Evolutionary conservation across 2,888 invertebrate genomes (phyloP).

Genomic region (Calameuta idolon): DNA sequence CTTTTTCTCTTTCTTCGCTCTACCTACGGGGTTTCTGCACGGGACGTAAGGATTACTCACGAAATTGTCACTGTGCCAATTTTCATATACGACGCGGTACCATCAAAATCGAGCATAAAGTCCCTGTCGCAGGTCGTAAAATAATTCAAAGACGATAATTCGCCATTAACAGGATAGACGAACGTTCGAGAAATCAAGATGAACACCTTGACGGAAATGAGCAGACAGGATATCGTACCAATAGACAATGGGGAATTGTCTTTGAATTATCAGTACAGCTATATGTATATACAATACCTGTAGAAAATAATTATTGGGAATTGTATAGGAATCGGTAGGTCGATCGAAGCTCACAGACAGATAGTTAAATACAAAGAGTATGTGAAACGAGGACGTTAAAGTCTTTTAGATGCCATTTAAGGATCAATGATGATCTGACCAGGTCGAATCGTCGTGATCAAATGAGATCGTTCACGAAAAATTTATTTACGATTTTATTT

Average conservation of each 20-base stretch:
- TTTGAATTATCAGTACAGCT: background rate
- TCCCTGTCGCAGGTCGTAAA: constrained; percentile 28
- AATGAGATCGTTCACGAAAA: background rate
- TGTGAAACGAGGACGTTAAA: background rate
- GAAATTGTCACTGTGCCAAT: constrained; percentile 50
- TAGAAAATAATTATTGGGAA: background rate
- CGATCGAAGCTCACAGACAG: background rate
- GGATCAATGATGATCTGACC: background rate
- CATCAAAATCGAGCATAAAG: constrained; percentile 31
- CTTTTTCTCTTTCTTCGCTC: background rate
- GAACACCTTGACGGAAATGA: background rate
- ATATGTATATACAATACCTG: background rate
- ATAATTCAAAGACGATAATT: constrained; percentile 16
- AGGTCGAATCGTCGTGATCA: background rate
- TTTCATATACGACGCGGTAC: constrained; percentile 37
- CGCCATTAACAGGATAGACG: background rate
- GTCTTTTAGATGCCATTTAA: background rate
- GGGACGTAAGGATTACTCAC: constrained; percentile 55
- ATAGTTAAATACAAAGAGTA: background rate
- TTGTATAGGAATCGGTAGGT: background rate
- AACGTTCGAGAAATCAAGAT: background rate
- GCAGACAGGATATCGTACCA: background rate
- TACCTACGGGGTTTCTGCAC: constrained; percentile 5
- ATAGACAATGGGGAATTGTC: background rate
- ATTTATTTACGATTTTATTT: background rate